Conservation (phyloP, 2,797 vertebrate genomes). For the Schizopygopsis pylzovi region DNA sequence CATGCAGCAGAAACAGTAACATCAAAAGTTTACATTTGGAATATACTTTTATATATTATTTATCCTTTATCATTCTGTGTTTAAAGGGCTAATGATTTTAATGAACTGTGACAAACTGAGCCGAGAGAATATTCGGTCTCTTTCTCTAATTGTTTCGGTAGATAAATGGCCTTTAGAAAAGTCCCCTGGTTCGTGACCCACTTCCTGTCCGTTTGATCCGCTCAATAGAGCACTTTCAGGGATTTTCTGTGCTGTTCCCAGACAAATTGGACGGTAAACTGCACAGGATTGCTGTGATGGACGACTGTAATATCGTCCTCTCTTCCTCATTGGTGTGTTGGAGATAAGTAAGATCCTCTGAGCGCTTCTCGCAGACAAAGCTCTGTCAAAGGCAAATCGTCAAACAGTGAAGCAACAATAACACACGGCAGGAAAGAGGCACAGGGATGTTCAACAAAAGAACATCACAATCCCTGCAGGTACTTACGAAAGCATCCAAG, state of each 20-base stretch:
- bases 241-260: slow-evolving; percentile 51
- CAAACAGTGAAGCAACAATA: slow-evolving; percentile 45
- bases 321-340: slow-evolving; percentile 52
- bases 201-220: slow-evolving; percentile 63
- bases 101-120: slow-evolving; percentile 26
- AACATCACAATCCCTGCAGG: slow-evolving; percentile 33
- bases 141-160: slow-evolving; percentile 53
- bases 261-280: slow-evolving; percentile 65
- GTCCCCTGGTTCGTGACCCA: slow-evolving; percentile 61
- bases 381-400: slow-evolving; percentile 50
- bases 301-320: slow-evolving; percentile 62
- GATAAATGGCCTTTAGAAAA: slow-evolving; percentile 60
- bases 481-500: slow-evolving; percentile 7
- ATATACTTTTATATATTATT: background rate
- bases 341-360: slow-evolving; percentile 56
- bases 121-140: slow-evolving; percentile 5
- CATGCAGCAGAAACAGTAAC: background rate
- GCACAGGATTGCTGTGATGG: slow-evolving; percentile 60
- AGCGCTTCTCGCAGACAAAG: slow-evolving; percentile 54
- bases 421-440: slow-evolving; percentile 14
- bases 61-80: background rate
- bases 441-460: slow-evolving; percentile 16
- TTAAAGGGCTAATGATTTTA: slow-evolving; percentile 31
- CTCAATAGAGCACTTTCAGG: slow-evolving; percentile 59
- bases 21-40: background rate